Percentiles rank a stretch among this genome's conserved stretches.
phyloP scores from a whole-genome alignment of 2,888 invertebrate genomes.

The Byasa hedistus region DNA sequence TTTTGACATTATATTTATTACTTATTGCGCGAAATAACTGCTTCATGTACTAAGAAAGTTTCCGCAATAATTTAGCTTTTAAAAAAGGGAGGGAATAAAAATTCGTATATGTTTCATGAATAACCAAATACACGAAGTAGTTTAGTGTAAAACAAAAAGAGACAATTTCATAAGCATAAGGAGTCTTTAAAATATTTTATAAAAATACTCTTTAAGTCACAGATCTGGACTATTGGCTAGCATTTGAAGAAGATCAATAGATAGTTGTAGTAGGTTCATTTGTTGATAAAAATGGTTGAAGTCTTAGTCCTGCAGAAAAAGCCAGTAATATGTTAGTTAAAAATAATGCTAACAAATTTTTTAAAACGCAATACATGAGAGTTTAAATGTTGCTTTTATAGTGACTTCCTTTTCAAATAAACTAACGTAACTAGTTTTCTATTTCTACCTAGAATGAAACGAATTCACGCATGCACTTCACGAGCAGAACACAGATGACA shows the following conservation, averaged over 20 bases:
- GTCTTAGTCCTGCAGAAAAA: neutral
- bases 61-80: neutral
- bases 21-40: neutral
- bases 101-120: neutral
- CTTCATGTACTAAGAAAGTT: neutral
- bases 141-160: too few relatives aligned
- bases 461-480: constrained; percentile 51
- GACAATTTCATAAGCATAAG: too few relatives aligned
- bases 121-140: too few relatives aligned
- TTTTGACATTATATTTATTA: constrained; percentile 6
- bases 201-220: too few relatives aligned
- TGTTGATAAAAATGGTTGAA: neutral
- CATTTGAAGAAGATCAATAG: too few relatives aligned
- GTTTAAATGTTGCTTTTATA: neutral
- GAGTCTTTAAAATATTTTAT: too few relatives aligned
- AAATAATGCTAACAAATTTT: neutral
- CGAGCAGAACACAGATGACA: constrained; percentile 47
- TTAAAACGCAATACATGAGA: neutral
- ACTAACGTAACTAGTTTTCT: constrained; percentile 4
- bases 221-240: too few relatives aligned
- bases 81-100: neutral
- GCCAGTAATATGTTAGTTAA: too few relatives aligned
- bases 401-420: neutral
- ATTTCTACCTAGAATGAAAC: constrained; percentile 26
- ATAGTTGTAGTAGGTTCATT: too few relatives aligned